Conservation (phyloP, 2,888 invertebrate genomes). For the Drosophila anomelani region DNA sequence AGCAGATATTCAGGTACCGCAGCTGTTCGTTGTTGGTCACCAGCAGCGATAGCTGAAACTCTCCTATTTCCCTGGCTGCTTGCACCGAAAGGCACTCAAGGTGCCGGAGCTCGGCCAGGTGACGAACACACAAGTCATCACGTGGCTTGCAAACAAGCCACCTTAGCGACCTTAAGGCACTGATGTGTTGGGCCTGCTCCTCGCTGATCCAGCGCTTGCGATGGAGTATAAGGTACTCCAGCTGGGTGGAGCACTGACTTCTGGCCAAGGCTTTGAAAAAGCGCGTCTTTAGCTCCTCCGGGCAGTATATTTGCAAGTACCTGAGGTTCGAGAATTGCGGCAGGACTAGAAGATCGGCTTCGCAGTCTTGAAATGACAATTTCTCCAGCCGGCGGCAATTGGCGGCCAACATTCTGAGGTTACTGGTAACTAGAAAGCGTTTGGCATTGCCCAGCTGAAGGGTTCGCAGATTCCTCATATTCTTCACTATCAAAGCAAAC, state of each 20-base stretch:
- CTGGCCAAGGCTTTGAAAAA: slow-evolving; percentile 55
- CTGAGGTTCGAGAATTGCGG: slow-evolving; percentile 49
- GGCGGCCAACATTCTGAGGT: slow-evolving; percentile 53
- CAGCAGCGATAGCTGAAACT: slow-evolving; percentile 49
- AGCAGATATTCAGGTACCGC: slow-evolving; percentile 65
- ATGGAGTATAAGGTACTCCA: slow-evolving; percentile 62
- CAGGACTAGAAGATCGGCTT: slow-evolving; percentile 61
- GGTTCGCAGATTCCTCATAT: slow-evolving; percentile 47
- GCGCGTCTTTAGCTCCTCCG: slow-evolving; percentile 57
- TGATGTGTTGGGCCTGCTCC: slow-evolving; percentile 60
- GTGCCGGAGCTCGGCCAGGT: slow-evolving; percentile 48
- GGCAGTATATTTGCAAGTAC: slow-evolving; percentile 63
- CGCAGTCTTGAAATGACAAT: slow-evolving; percentile 63
- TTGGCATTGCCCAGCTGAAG: slow-evolving; percentile 65
- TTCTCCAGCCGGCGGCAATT: slow-evolving; percentile 56
- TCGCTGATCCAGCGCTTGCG: slow-evolving; percentile 69
- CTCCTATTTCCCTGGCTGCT: slow-evolving; percentile 63
- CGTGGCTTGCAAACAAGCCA: slow-evolving; percentile 68
- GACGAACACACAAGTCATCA: slow-evolving; percentile 56
- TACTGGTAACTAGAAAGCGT: slow-evolving; percentile 53
- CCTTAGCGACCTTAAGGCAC: slow-evolving; percentile 48
- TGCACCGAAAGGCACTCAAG: slow-evolving; percentile 65
- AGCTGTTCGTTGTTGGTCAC: slow-evolving; percentile 59
- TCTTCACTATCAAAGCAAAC: slow-evolving; percentile 55
- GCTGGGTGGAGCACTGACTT: slow-evolving; percentile 33